A percentile compares a stretch with the other conserved stretches of the same genome.
Conservation (phyloP, 2,888 invertebrate species). For the Athripsodes cinereus region DNA sequence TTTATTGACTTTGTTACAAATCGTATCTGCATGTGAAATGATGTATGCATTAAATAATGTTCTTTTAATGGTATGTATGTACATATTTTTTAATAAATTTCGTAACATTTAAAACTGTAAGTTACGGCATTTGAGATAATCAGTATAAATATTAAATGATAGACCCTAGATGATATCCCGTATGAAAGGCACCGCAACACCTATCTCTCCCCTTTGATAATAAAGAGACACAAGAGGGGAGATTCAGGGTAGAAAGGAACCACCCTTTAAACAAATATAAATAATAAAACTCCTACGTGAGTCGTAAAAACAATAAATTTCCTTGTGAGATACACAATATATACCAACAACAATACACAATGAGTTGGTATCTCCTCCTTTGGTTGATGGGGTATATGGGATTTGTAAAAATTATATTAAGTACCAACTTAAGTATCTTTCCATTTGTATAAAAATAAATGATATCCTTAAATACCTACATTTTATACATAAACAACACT, state of each 20-base stretch:
- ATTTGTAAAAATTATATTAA: slow-evolving; percentile 21
- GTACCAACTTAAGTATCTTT: too few relatives aligned
- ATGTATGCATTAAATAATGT: neutral
- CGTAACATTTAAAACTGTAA: too few relatives aligned
- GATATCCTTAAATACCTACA: too few relatives aligned
- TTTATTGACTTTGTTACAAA: too few relatives aligned
- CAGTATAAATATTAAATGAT: slow-evolving; percentile 10
- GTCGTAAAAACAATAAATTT: slow-evolving; percentile 29
- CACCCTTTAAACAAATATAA: slow-evolving; percentile 28
- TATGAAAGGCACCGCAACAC: slow-evolving; percentile 16
- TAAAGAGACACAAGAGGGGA: slow-evolving; percentile 7
- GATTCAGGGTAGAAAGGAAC: slow-evolving; percentile 6
- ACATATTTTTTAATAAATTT: neutral
- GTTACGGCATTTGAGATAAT: neutral
- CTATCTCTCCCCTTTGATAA: slow-evolving; percentile 9
- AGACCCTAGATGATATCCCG: slow-evolving; percentile 12
- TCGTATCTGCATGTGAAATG: too few relatives aligned
- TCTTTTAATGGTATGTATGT: neutral
- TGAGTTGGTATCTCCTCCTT: slow-evolving; percentile 7
- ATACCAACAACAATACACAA: too few relatives aligned
- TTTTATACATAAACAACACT: too few relatives aligned
- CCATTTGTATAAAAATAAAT: too few relatives aligned
- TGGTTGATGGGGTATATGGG: slow-evolving; percentile 27
- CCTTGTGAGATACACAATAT: slow-evolving; percentile 27
- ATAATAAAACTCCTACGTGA: slow-evolving; percentile 29